Evolutionary conservation across 1,140 invertebrate species (phyloP).

Genomic region (Chrysomallon squamiferum): DNA sequence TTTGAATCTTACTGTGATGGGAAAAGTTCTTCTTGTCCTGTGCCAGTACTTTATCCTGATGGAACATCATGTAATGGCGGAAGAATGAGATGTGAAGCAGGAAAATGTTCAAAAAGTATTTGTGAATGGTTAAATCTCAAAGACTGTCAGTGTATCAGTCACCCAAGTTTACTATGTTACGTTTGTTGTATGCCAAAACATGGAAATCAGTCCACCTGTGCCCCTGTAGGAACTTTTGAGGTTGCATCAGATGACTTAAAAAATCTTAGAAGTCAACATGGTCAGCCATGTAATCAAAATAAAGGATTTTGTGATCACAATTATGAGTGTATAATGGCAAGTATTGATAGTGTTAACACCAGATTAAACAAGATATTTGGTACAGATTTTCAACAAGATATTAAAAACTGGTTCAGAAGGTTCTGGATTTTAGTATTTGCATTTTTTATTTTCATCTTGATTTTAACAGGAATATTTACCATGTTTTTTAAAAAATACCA

Average conservation of each 20-base stretch:
- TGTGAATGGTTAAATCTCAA: constrained; percentile 27
- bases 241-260: too few species aligned
- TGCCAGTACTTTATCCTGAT: constrained; percentile 11
- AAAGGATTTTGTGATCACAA: constrained; percentile 31
- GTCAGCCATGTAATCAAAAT: constrained; percentile 26
- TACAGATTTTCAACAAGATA: constrained; percentile 12
- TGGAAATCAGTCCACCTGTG: constrained; percentile 8
- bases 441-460: constrained; percentile 6
- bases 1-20: constrained; percentile 31
- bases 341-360: constrained; percentile 7
- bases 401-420: constrained; percentile 30
- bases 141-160: constrained; percentile 28
- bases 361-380: constrained; percentile 27
- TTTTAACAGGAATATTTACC: constrained; percentile 13
- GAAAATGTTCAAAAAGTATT: constrained; percentile 30
- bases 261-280: constrained; percentile 6
- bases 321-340: constrained; percentile 25
- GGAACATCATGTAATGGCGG: constrained; percentile 31
- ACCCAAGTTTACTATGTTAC: constrained; percentile 16
- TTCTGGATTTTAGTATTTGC: constrained; percentile 40
- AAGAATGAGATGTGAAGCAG: constrained; percentile 27
- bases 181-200: constrained; percentile 21
- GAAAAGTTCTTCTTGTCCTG: constrained; percentile 29
- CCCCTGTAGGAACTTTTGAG: constrained; percentile 3
- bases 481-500: constrained; percentile 1